These are phyloP conservation scores for Gymnodraco acuticeps DNA, from an alignment of 2,797 vertebrate genomes.

Conservation along the genomic window DNA sequence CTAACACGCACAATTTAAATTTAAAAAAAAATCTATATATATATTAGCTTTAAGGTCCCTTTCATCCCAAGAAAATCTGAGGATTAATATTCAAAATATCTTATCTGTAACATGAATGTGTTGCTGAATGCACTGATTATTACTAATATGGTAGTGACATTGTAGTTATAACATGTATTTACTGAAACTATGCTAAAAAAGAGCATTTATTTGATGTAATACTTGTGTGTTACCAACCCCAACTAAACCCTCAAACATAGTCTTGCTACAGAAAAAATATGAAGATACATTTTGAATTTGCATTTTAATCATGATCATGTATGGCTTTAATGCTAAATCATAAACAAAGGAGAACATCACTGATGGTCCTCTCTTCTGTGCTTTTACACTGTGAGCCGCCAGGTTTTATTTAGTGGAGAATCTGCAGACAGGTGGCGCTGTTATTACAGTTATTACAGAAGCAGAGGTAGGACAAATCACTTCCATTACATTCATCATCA, in stretches of 20 bases:
- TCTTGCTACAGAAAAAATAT: neutral
- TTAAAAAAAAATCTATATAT: neutral
- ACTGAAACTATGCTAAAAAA: neutral
- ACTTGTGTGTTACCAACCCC: slow-evolving; percentile 13
- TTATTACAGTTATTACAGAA: slow-evolving; percentile 1
- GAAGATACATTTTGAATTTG: neutral
- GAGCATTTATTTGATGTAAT: neutral
- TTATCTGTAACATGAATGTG: slow-evolving; percentile 31
- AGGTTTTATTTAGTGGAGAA: neutral
- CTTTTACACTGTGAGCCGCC: neutral
- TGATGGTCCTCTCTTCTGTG: neutral
- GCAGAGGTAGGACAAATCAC: neutral
- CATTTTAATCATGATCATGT: neutral
- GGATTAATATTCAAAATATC: slow-evolving; percentile 1
- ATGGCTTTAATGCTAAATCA: neutral
- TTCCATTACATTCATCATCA: no score
- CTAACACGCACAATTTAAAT: neutral
- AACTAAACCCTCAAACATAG: slow-evolving; percentile 2
- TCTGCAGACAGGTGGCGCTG: slow-evolving; percentile 35
- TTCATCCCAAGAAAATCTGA: neutral
- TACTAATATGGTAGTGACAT: slow-evolving; percentile 19
- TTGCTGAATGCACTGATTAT: slow-evolving; percentile 33
- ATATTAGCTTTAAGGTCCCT: neutral
- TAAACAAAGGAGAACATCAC: slow-evolving; percentile 13
- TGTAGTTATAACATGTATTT: slow-evolving; percentile 1